Percentiles rank a stretch among this genome's conserved stretches.
These are phyloP conservation scores for Drosophila colorata DNA, from an alignment of 2,888 invertebrate genomes.

Conservation along the genomic window DNA sequence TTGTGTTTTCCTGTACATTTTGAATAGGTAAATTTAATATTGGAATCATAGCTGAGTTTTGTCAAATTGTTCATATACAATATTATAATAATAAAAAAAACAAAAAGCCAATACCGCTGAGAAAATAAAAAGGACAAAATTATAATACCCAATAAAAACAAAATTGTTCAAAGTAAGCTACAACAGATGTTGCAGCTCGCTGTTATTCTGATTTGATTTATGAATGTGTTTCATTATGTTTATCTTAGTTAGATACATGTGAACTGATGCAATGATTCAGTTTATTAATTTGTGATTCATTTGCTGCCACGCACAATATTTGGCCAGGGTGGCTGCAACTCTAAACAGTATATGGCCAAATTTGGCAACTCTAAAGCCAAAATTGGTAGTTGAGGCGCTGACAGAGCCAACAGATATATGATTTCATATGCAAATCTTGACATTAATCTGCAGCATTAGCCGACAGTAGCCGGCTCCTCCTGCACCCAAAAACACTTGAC, in stretches of 20 bases:
- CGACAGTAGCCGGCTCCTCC: conserved; percentile 59
- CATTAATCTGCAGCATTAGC: conserved; percentile 74
- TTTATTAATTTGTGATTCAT: conserved; percentile 39
- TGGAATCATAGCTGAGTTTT: too few relatives aligned
- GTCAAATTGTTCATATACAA: too few relatives aligned
- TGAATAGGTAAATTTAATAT: too few relatives aligned
- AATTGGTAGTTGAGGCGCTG: conserved; percentile 52
- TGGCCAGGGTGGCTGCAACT: conserved; percentile 20
- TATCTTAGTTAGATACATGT: background rate
- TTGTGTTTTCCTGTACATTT: too few relatives aligned
- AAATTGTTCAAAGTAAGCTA: background rate
- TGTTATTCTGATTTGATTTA: too few relatives aligned
- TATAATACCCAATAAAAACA: background rate
- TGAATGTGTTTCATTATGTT: background rate
- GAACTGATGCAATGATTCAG: conserved; percentile 8
- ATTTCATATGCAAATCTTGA: conserved; percentile 81
- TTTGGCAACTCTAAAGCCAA: conserved; percentile 46
- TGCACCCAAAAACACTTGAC: conserved; percentile 51
- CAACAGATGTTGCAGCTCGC: background rate
- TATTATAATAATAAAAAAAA: too few relatives aligned
- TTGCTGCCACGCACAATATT: conserved; percentile 45
- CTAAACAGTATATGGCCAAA: conserved; percentile 41
- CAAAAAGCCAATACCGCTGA: too few relatives aligned
- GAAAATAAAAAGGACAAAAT: too few relatives aligned
- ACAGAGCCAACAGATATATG: conserved; percentile 55